Percentiles rank a stretch among this genome's conserved stretches.
Conservation (phyloP, 1,140 invertebrate genomes). For the Trachymyrmex cornetzi region DNA sequence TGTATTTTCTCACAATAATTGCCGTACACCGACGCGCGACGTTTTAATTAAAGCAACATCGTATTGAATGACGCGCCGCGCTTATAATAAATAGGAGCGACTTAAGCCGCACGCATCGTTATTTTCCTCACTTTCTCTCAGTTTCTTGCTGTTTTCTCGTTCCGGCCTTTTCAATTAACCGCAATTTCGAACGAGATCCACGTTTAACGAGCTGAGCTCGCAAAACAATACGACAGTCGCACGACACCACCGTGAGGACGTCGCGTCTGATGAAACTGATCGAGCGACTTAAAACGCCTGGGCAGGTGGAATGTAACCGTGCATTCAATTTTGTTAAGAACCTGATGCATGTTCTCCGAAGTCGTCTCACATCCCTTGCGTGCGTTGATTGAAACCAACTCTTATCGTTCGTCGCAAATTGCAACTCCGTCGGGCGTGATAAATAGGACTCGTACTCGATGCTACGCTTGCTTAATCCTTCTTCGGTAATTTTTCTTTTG, state of each 20-base stretch:
- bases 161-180: constrained; percentile 52
- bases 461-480: background rate
- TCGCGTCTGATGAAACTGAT: background rate
- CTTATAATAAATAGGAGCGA: background rate
- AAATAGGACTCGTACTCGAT: constrained; percentile 30
- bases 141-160: constrained; percentile 28
- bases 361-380: background rate
- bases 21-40: too few relatives aligned
- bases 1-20: background rate
- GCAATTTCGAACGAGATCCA: constrained; percentile 42
- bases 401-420: constrained; percentile 5
- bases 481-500: too few relatives aligned
- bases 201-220: constrained; percentile 25
- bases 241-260: background rate
- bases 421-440: constrained; percentile 26
- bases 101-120: background rate
- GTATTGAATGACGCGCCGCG: background rate
- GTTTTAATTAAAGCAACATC: constrained; percentile 20
- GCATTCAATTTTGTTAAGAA: constrained; percentile 25
- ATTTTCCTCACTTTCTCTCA: constrained; percentile 30
- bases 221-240: constrained; percentile 17
- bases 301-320: background rate
- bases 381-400: background rate
- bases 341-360: background rate
- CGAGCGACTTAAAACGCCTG: constrained; percentile 26